Evolutionary conservation across 2,888 invertebrate species (phyloP).

Genomic region (Melipona bicolor): DNA sequence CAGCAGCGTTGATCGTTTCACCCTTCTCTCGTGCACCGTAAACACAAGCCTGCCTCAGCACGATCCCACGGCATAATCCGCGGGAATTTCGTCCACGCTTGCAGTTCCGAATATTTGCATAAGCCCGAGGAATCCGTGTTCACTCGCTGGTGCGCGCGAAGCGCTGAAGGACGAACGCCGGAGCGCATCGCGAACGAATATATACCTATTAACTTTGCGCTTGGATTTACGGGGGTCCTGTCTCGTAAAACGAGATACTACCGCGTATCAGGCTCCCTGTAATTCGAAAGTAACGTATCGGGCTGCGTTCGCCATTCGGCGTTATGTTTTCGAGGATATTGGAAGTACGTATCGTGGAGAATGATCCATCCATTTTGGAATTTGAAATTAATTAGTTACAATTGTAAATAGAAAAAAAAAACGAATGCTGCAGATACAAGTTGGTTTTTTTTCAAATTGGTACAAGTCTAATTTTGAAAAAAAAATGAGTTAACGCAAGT

Average conservation of each 20-base stretch:
- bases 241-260: background rate
- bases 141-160: conserved; percentile 12
- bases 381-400: too few relatives aligned
- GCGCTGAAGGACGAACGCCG: conserved; percentile 48
- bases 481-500: too few relatives aligned
- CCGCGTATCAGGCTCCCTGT: too few relatives aligned
- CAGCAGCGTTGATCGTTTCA: conserved; percentile 29
- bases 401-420: too few relatives aligned
- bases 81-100: conserved; percentile 60
- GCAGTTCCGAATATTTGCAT: conserved; percentile 67
- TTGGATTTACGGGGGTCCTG: background rate
- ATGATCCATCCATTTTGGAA: too few relatives aligned
- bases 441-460: too few relatives aligned
- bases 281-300: background rate
- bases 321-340: too few relatives aligned
- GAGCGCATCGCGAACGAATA: conserved; percentile 32
- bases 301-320: too few relatives aligned
- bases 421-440: too few relatives aligned
- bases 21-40: conserved; percentile 43
- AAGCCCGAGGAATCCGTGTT: conserved; percentile 47
- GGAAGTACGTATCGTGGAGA: too few relatives aligned
- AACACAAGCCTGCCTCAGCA: conserved; percentile 63
- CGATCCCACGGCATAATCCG: conserved; percentile 61
- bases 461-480: too few relatives aligned
- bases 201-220: background rate